These are phyloP conservation scores for Sarcophaga peregrina DNA, from an alignment of 1,140 invertebrate genomes.

Conservation along the genomic window DNA sequence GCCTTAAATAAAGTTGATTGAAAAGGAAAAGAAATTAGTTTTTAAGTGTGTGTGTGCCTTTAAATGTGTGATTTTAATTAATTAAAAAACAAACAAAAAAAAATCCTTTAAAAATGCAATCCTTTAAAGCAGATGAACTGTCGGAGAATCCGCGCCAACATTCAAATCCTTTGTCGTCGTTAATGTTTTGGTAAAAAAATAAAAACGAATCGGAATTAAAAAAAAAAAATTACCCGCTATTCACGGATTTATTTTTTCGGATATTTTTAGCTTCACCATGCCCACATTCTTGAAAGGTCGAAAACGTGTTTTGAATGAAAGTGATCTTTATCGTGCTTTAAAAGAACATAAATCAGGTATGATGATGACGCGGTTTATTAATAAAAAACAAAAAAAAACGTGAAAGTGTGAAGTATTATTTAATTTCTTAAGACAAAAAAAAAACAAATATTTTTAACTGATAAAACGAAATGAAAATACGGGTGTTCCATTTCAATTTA, in stretches of 20 bases:
- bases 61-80: too few relatives aligned
- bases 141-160: slow-evolving; percentile 61
- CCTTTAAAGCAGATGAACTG: slow-evolving; percentile 59
- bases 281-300: slow-evolving; percentile 70
- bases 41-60: too few relatives aligned
- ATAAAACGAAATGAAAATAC: neutral
- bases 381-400: neutral
- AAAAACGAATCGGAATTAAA: neutral
- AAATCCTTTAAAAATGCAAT: slow-evolving; percentile 52
- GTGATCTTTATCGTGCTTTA: slow-evolving; percentile 71
- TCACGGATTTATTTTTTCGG: neutral
- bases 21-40: too few relatives aligned
- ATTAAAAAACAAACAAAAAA: too few relatives aligned
- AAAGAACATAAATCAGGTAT: slow-evolving; percentile 70
- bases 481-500: too few relatives aligned
- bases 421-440: neutral
- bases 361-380: slow-evolving; percentile 43
- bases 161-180: slow-evolving; percentile 57
- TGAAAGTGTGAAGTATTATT: neutral
- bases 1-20: too few relatives aligned
- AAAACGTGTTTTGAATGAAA: slow-evolving; percentile 69
- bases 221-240: neutral
- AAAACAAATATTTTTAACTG: neutral
- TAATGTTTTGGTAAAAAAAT: slow-evolving; percentile 59
- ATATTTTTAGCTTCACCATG: slow-evolving; percentile 65